Evolutionary conservation across 1,140 invertebrate genomes (phyloP), one percentile per base, ranked within the genome.

Genomic region (Aphaenogaster floridana): DNA sequence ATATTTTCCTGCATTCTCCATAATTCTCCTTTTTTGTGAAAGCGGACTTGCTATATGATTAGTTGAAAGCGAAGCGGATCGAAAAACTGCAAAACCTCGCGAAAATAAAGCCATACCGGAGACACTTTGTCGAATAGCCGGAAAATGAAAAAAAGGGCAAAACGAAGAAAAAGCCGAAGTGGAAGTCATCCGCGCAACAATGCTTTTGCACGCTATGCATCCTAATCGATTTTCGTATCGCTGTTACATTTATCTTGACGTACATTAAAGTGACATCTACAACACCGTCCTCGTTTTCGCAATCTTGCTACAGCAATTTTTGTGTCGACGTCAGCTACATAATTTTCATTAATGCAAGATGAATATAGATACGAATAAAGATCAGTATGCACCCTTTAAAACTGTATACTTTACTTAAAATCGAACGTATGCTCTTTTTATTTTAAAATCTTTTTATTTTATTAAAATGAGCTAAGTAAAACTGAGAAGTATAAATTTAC

Each of bases 21-120:
- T 63, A 28, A 63, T 13, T 78, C 15, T 69, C 13, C 9, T 28
- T 69, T 81, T 69, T 69, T 71, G 11, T 28, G 9, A 66, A 69
- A 28, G n/a, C 36, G 15, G 7, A n/a, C 36, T 52, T 54, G 50
- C 50, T 48, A 68, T 42, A 45, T 21, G n/a, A 36, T 71, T 57
- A 83, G 68, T 48, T 48, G 42, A 83, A 72, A 61, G 66, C 59
- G 42, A 83, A 74, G 80, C 42, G 13, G 4, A 74, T 74, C 39
- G 54, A 61, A 83, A 83, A 83, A 6, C 39, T 61, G 54, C 15
- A 83, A 72, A 59, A 72, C 13, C 21, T 83, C 64, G 66, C 21
- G 7, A 45, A 61, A 83, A 72, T 83, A 83, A 72, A 72, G 17
- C 79, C 0, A 81, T 11, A 57, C 45, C 64, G 21, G 50, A 59